Evolutionary conservation across 2,888 invertebrate species (phyloP), one percentile per base, ranked within the genome.

Genomic region (Sphaerophoria taeniata): DNA sequence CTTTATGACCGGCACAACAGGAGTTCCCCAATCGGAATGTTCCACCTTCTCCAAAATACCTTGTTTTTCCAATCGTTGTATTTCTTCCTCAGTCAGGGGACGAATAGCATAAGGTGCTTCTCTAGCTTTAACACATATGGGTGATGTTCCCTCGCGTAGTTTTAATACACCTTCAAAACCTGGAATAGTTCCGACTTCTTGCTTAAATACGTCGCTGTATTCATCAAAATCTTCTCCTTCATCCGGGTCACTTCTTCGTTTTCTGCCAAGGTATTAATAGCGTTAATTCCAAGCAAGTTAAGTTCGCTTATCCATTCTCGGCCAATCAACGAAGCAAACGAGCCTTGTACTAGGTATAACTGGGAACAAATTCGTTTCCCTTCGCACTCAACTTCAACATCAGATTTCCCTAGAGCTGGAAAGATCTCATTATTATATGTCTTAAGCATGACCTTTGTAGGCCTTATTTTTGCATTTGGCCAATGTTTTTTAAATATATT

Each of bases 161-260:
- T 74, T 72, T 3, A 77, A 16, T n/a, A 53, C 36, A 2, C 83
- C 69, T 45, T 65, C 65, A 6, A 77, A 31, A 31, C 53, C 43
- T 5, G 77, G 70, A 6, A 83, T 78, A 9, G 55, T 73, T 47
- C 73, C 77, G 6, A 74, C 65, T 53, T 70, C 74, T 11, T 39
- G n/a, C 56, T 69, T 12, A 43, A 77, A 83, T 31, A 82, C 69
- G 39, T 82, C 72, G 33, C 47, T 53, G 14, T 72, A 14, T 12
- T 83, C 43, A 6, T 60, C 47, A 14, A 72, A 69, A 55, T 36
- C 36, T 11, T 45, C 58, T 34, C 55, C 71, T 69, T 51, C 58
- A 36, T 11, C 39, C 51, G 12, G 12, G 24, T 31, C 6, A 72
- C 43, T 14, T 73, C 60, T 61, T 31, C 34, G n/a, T 34, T 45